Percentiles rank a stretch among this genome's conserved stretches.
Conservation (phyloP, 2,113 vertebrate genomes). For the Smithornis capensis region DNA sequence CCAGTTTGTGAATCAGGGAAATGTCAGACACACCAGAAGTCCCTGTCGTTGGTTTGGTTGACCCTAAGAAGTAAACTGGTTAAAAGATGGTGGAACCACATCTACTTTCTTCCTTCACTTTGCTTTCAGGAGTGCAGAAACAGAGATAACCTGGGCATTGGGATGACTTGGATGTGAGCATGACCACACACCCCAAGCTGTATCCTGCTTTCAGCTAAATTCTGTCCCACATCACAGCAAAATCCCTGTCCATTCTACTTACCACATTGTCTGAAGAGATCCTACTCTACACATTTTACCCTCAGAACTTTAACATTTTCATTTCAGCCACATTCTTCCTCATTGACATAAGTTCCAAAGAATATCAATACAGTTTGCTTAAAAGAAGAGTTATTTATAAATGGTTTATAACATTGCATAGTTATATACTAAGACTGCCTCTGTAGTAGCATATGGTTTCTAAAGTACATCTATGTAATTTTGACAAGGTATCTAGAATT, state of each 20-base stretch:
- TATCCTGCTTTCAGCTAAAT: neutral
- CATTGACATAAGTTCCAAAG: neutral
- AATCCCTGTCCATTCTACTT: neutral
- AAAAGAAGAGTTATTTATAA: neutral
- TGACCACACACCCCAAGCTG: neutral
- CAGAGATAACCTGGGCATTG: neutral
- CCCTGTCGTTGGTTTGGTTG: neutral
- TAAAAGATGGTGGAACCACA: neutral
- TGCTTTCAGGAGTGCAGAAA: neutral
- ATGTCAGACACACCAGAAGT: neutral
- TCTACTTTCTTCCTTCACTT: neutral
- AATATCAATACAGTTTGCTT: neutral
- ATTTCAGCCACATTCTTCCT: neutral
- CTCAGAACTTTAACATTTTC: neutral
- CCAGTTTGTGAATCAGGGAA: neutral
- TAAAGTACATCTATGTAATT: neutral
- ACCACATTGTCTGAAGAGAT: neutral
- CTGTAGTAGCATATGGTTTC: neutral
- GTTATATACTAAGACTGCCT: neutral
- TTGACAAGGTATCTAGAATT: neutral
- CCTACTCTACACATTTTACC: neutral
- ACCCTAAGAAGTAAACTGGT: neutral
- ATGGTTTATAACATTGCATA: neutral
- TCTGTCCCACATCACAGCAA: neutral
- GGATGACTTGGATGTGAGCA: neutral